Base-by-base conservation (phyloP, 2,888 invertebrate species). In the Scotopteryx bipunctaria region DNA sequence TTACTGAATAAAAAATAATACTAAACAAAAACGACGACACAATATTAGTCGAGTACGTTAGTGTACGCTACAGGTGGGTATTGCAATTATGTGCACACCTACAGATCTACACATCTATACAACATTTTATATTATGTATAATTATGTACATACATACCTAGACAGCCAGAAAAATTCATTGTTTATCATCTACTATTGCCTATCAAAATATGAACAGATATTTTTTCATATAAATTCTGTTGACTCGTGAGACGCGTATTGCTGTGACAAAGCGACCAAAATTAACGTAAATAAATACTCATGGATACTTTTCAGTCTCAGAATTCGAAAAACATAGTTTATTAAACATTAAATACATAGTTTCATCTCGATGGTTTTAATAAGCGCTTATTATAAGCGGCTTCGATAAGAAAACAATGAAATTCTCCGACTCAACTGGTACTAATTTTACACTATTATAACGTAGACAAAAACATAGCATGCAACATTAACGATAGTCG, bases 21-120 rank as follows among this genome's bases (percentile, higher is more conserved):
- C 40, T 47, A 53, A 48, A 54, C 44, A 54, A 44, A 36, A 48
- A 57, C 62, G 68, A 78, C 73, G 67, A 71, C 74, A 78, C 75
- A 73, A 27, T 70, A 74, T 81, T 85, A 86, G 79, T 84, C 67
- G 73, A 80, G 72, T 73, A 61, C 69, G 66, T 85, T 84, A 83
- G 82, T 84, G 63, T 73, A 82, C 80, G 68, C 79, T 78, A 83
- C 79, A 65, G 59, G 80, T 84, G 76, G 76, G 67, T 64, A 69
- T 84, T 83, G 85, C 78, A 50, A 57, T 57, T 51, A 57, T 64
- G 83, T 82, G 81, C 74, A 78, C 68, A 67, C 59, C 62, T 68
- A 61, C 57, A 61, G 54, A 58, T 15, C 37, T 38, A 49, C 13
- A 41, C n/a, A 43, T n/a, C 33, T 47, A 36, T 25, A 36, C 14